Base-by-base conservation (phyloP, 1,140 invertebrate species). In the Aleiodes sp. region DNA sequence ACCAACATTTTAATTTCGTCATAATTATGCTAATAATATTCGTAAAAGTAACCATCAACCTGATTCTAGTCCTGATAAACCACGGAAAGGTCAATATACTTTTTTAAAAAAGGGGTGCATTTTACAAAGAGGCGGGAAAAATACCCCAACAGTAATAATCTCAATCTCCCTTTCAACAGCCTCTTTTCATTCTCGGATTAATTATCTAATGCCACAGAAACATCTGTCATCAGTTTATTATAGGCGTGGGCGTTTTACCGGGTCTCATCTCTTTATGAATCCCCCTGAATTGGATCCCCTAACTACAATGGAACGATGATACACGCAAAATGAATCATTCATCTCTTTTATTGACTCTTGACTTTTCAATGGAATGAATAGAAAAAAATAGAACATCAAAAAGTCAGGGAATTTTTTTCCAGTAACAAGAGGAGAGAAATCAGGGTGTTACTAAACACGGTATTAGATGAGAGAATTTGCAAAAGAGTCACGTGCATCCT, bases 401-500 rank as follows among this genome's bases (percentile, higher is more conserved):
- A 43, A 16, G 12, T n/a, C n/a, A n/a, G n/a, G n/a, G n/a, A n/a
- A n/a, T n/a, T n/a, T n/a, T n/a, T n/a, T n/a, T n/a, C 1, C 8
- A 33, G 19, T 19, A 1, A 24, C 16, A 16, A 68, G 16, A 46
- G 57, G 46, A 33, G 29, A 60, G 46, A 28, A 64, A 21, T 35
- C 21, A 39, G 41, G 46, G 63, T n/a, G 9, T 35, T 24, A 66
- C 28, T 35, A 56, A 66, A 24, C 19, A 52, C 21, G 26, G 59
- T 60, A 61, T 68, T 68, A 72, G 70, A 72, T 72, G 62, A 72
- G 63, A 33, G 39, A 76, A 80, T 84, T 80, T 76, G 77, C 80
- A 84, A 80, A 80, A 84, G 78, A 73, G 81, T 84, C 82, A 85
- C 82, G 82, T 74, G 80, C 82, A 81, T 84, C 80, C 80, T 80